These are phyloP conservation scores for Felis chaus DNA, from an alignment of 2,113 vertebrate genomes.

Conservation along the genomic window DNA sequence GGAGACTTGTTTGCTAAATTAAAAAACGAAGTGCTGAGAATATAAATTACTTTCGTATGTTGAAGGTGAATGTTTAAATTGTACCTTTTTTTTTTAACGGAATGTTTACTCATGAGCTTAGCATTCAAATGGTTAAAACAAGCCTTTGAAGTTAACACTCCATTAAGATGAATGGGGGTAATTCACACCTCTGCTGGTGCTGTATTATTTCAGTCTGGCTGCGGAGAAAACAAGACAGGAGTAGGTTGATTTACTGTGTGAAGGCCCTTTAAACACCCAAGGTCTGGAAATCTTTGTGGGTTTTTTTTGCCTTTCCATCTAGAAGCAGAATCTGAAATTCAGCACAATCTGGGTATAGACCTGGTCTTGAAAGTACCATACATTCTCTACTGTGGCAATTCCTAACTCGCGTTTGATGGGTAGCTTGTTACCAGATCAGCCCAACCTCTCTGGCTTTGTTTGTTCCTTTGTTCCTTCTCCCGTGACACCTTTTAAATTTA, in stretches of 20 bases:
- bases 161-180: conserved; percentile 80
- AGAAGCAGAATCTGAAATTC: conserved; percentile 32
- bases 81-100: conserved; percentile 31
- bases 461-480: neutral
- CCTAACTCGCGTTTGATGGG: neutral
- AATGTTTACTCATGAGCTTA: conserved; percentile 73
- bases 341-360: neutral
- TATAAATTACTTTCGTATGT: conserved; percentile 72
- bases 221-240: conserved; percentile 61
- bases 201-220: conserved; percentile 77
- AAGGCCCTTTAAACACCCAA: conserved; percentile 64
- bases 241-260: conserved; percentile 58
- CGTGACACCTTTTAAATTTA: neutral
- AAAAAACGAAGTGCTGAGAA: conserved; percentile 67
- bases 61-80: conserved; percentile 67
- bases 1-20: conserved; percentile 72
- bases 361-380: neutral
- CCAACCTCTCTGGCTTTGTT: neutral
- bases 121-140: conserved; percentile 77
- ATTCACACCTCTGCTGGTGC: conserved; percentile 82
- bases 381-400: neutral
- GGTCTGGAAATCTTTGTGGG: conserved; percentile 61
- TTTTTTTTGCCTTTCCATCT: neutral
- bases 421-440: neutral
- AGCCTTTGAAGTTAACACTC: conserved; percentile 79